Evolutionary conservation across 2,888 invertebrate genomes (phyloP).

Genomic region (Cryptocheilus praepositus): DNA sequence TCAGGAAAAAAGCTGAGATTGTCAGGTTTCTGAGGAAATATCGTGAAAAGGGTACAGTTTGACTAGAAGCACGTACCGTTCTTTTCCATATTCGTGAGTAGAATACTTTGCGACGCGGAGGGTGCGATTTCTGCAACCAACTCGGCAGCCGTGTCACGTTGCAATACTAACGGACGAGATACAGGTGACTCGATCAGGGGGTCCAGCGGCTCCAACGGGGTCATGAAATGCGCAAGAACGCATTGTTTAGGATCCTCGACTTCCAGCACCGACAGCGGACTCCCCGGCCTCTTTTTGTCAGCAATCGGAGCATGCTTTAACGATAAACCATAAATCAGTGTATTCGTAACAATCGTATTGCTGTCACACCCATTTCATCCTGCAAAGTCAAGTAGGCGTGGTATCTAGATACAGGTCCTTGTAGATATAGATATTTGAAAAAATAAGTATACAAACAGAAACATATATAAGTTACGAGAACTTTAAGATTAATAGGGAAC

Average conservation of each 20-base stretch:
- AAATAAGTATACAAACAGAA: too few relatives aligned
- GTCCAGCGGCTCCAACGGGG: conserved; percentile 89
- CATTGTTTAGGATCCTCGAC: conserved; percentile 93
- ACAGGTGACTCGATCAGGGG: conserved; percentile 90
- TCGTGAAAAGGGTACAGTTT: conserved; percentile 27
- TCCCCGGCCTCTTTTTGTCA: conserved; percentile 76
- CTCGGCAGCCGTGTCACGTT: conserved; percentile 86
- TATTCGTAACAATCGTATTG: too few relatives aligned
- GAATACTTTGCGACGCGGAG: conserved; percentile 82
- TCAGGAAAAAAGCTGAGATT: too few relatives aligned
- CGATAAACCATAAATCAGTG: background rate
- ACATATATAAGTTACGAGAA: too few relatives aligned
- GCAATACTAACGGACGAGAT: conserved; percentile 86
- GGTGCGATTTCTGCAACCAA: conserved; percentile 84
- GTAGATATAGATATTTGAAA: too few relatives aligned
- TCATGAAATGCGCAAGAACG: conserved; percentile 92
- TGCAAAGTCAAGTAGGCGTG: too few relatives aligned
- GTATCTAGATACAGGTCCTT: too few relatives aligned
- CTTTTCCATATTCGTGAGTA: conserved; percentile 92
- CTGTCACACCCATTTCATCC: too few relatives aligned
- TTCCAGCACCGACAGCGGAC: conserved; percentile 85
- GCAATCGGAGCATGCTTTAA: conserved; percentile 79
- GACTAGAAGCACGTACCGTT: conserved; percentile 77
- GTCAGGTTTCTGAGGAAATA: background rate
- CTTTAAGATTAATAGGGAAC: too few relatives aligned